Base-by-base conservation (phyloP, 2,797 vertebrate genomes). In the Austrolebias charrua region DNA sequence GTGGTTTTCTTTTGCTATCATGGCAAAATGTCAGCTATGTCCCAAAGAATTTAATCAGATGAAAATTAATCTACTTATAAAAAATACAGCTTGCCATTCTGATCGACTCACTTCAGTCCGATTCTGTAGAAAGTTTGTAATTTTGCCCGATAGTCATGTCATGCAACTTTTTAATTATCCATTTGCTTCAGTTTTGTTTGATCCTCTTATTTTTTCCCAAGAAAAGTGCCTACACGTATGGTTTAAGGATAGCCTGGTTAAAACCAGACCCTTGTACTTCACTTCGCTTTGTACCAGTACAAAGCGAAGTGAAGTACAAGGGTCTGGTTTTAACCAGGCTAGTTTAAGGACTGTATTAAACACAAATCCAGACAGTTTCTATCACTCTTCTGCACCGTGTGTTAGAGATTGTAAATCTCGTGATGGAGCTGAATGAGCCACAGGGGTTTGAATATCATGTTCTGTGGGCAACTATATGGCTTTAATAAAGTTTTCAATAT, bases 381-480 rank as follows among this genome's bases (percentile, higher is more conserved):
- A 20, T 19, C 46, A 20, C 46, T 45, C 11, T 18, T 18, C 6
- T 46, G n/a, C n/a, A 9, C 16, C 10, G 13, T 20, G 18, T 20
- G 19, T 42, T 24, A 3, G 10, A 40, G 38, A 40, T 40, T 40
- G 10, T 20, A 20, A 40, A 20, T 42, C 31, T 8, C 6, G 16
- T 38, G 7, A 15, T 4, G 15, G 18, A 20, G n/a, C 33, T 69
- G 33, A 31, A 42, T 9, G 29, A 1, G 61, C 2, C 29, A 74
- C 5, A 5, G 14, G 28, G 0, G 48, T 13, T 35, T 75, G 48
- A 63, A 55, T 62, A 54, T 70, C 45, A 53, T 55, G 16, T 55
- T 48, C 35, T 48, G 52, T 48, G 52, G 31, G 19, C 14, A 40
- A 18, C 19, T 40, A 24, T 10, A n/a, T 38, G 29, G 7, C 10